These are phyloP conservation scores for Hiodon tergisus DNA, from an alignment of 2,113 vertebrate genomes.

Conservation along the genomic window DNA sequence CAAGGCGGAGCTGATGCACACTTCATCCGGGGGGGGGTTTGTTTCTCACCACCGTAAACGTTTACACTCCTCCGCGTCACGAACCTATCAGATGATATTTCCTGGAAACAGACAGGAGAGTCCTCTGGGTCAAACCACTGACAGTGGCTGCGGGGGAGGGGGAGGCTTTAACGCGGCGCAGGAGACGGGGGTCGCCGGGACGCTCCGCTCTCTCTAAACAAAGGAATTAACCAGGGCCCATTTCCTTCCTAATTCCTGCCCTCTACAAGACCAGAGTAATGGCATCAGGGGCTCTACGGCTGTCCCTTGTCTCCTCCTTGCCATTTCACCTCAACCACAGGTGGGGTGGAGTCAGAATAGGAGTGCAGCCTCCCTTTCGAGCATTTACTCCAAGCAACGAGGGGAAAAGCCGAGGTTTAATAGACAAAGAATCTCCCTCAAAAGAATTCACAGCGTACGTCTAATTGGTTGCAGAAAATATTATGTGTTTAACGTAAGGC, in stretches of 20 bases:
- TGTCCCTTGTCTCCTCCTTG: background rate
- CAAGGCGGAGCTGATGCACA: too few species aligned
- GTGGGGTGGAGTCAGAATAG: too few species aligned
- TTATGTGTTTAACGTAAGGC: background rate
- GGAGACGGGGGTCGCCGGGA: conserved; percentile 48
- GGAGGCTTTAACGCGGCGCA: conserved; percentile 31
- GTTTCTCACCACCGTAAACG: conserved; percentile 66
- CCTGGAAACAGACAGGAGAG: conserved; percentile 53
- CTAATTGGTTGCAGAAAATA: too few species aligned
- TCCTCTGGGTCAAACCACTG: conserved; percentile 56
- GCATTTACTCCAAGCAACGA: background rate
- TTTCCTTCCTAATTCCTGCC: conserved; percentile 51
- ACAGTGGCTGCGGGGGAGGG: conserved; percentile 25
- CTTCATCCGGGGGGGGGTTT: too few species aligned
- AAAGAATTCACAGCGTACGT: too few species aligned
- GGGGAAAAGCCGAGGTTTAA: background rate
- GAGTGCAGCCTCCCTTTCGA: too few species aligned
- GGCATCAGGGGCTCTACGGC: conserved; percentile 34
- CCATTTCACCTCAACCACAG: background rate
- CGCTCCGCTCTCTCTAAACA: conserved; percentile 59
- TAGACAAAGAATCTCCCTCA: background rate
- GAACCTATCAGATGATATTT: conserved; percentile 71
- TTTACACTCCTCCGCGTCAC: conserved; percentile 65
- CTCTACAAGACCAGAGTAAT: conserved; percentile 36
- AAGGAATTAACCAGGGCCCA: conserved; percentile 57